phyloP scores from a whole-genome alignment of 1,140 invertebrate genomes.

The Anastrepha obliqua region DNA sequence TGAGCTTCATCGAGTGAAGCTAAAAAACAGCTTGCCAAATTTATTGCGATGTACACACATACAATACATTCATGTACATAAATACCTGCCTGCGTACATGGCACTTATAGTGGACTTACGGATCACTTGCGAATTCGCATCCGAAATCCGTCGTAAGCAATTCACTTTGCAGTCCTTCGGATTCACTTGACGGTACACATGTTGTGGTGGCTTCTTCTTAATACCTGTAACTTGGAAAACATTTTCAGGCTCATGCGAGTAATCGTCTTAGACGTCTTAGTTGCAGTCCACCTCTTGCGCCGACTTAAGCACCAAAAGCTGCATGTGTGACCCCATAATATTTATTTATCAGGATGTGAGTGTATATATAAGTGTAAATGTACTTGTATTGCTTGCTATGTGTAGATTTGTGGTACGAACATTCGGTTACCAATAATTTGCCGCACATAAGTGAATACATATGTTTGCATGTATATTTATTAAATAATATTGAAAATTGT shows the following conservation, averaged over 20 bases:
- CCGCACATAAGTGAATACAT: no score
- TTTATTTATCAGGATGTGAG: neutral
- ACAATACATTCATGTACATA: neutral
- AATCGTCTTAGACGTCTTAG: no score
- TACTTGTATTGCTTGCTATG: no score
- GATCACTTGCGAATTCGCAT: neutral
- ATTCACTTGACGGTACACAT: constrained; percentile 3
- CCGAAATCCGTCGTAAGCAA: neutral
- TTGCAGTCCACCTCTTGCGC: neutral
- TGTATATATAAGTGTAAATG: neutral
- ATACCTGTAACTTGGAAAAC: neutral
- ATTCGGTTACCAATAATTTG: neutral
- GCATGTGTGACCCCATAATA: constrained; percentile 17
- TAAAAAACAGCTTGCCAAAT: neutral
- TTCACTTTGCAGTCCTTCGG: neutral
- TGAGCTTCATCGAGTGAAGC: neutral
- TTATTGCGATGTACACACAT: neutral
- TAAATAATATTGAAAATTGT: neutral
- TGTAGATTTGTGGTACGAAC: neutral
- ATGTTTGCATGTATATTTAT: neutral
- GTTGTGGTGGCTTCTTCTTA: neutral
- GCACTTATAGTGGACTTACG: neutral
- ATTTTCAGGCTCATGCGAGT: neutral
- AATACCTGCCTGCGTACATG: neutral
- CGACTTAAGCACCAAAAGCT: neutral